Evolutionary conservation across 2,113 vertebrate species (phyloP), one percentile per base, ranked within the genome.

Genomic region (Hippocampus abdominalis): DNA sequence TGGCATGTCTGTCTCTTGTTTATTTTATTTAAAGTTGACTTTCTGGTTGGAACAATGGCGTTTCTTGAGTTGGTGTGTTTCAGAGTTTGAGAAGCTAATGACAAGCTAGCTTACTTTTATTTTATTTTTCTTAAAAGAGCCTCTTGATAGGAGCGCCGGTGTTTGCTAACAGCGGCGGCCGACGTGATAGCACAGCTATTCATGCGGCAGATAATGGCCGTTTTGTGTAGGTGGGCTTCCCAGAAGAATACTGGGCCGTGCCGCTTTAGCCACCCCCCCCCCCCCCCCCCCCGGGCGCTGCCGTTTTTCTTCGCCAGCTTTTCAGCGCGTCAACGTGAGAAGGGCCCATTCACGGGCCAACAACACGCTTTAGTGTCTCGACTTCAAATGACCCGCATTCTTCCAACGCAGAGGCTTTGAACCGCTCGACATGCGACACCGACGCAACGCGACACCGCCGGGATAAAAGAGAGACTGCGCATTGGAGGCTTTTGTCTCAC

Each of bases 321-420:
- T 91, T 90, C 86, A 88, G 80, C 82, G 46, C 84, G 88, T 90
- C 88, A 89, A 87, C 12, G 79, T 91, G 90, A 91, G 90, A 91
- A 87, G 87, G 86, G 83, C 69, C 87, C 80, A 88, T 91, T 91
- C 87, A 91, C 18, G 66, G 90, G 86, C 85, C 77, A 90, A 91
- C 90, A 91, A 91, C 87, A 78, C 86, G 84, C 87, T 90, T 91
- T 89, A 91, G 84, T 89, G 86, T 68, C 79, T 87, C 86, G 83
- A 89, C 90, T 91, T 91, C 90, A 90, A 91, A 90, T 91, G 90
- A 89, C 88, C 87, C 90, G 89, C 90, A 91, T 91, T 91, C 88
- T 91, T 83, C 79, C 85, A 86, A 66, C 85, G 73, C 44, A 75
- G 77, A 60, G 78, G 67, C 90, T 91, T 91, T 91, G 88, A 91